Conservation (phyloP, 2,888 invertebrate genomes). For the Eurois occulta region DNA sequence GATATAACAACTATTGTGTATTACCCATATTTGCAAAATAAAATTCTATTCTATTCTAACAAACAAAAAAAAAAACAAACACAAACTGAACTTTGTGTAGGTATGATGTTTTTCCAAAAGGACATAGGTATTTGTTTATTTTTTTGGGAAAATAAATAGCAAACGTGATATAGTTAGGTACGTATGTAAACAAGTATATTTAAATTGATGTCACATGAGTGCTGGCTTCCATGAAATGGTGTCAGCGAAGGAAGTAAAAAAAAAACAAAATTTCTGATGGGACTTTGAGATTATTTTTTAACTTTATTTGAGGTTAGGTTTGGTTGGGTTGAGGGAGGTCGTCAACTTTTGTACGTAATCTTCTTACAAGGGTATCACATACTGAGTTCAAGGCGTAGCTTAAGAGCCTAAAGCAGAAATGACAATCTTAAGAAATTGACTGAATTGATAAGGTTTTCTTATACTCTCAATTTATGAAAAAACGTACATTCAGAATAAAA, state of each 20-base stretch:
- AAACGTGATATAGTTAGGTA: neutral
- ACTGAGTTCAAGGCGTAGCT: neutral
- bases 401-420: neutral
- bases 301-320: neutral
- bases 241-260: constrained; percentile 18
- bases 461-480: neutral
- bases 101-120: neutral
- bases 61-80: no score
- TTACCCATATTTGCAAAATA: no score
- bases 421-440: neutral
- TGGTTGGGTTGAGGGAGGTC: constrained; percentile 9
- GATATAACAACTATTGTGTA: no score
- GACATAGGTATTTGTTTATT: neutral
- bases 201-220: constrained; percentile 41
- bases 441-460: neutral
- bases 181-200: constrained; percentile 15
- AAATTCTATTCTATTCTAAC: no score
- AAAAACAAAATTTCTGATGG: constrained; percentile 34
- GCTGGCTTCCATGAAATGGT: constrained; percentile 17
- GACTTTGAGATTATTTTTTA: constrained; percentile 29
- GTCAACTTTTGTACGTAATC: neutral
- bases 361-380: constrained; percentile 4
- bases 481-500: neutral
- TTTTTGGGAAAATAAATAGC: neutral
- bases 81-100: neutral